A percentile compares a stretch with the other conserved stretches of the same genome.
Evolutionary conservation across 2,113 vertebrate genomes (phyloP).

Genomic region (Balaeniceps rex): DNA sequence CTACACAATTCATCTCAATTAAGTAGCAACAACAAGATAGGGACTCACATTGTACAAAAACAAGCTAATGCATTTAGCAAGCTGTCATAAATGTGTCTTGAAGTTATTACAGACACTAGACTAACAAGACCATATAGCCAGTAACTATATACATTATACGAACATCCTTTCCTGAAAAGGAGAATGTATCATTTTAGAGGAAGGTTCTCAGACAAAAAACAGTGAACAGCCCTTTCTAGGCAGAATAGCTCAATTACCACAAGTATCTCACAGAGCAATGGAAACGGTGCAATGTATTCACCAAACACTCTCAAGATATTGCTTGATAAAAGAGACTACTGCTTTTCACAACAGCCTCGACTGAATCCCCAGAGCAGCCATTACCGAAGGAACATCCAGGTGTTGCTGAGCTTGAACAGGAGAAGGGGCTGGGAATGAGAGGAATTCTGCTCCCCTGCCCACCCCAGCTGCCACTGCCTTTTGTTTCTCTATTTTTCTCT

Average conservation of each 20-base stretch:
- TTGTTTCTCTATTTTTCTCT: conserved; percentile 64
- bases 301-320: background rate
- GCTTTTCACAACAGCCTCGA: background rate
- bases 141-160: accelerated
- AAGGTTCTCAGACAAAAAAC: background rate
- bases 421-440: conserved; percentile 77
- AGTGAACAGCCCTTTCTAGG: background rate
- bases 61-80: background rate
- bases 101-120: background rate
- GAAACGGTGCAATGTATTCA: accelerated
- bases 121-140: background rate
- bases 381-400: conserved; percentile 55
- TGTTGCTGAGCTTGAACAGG: conserved; percentile 79
- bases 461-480: conserved; percentile 76
- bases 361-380: conserved; percentile 33
- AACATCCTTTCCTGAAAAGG: background rate
- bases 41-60: background rate
- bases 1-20: background rate
- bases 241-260: background rate
- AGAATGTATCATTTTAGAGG: background rate
- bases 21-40: background rate
- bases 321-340: background rate
- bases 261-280: background rate
- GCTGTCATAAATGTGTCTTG: background rate
- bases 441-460: conserved; percentile 79